Base-by-base conservation (phyloP, 2,888 invertebrate species). In the Meloe dianella region DNA sequence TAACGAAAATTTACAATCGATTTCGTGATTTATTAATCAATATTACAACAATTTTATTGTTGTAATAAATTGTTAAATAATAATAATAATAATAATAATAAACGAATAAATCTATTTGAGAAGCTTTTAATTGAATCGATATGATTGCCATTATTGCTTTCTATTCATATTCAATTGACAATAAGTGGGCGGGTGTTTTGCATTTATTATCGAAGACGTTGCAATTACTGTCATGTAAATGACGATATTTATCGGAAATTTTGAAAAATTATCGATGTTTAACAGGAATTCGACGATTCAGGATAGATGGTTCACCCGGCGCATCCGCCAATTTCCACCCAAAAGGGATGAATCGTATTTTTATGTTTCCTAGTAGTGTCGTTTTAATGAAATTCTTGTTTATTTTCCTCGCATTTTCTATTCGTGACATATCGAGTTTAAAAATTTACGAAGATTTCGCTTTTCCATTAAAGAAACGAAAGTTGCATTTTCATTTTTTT, bases 21-120 rank as follows among this genome's bases (percentile, higher is more conserved):
- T 20, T 20, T 47, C 20, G 20, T 20, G 20, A 47, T 47, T 47
- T 47, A 47, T 47, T 47, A 47, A 20, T 9, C 47, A 47, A 47
- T 47, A 47, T 47, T 20, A 47, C 20, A 47, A 7, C 20, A n/a
- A n/a, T n/a, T 47, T 47, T 47, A 47, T 47, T 22, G 47, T 47
- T 20, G 47, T 47, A 47, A 47, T 47, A 47, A 47, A 47, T 47
- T 47, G 47, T 47, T 47, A n/a, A n/a, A n/a, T n/a, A n/a, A n/a
- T n/a, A n/a, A n/a, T n/a, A n/a, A n/a, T n/a, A n/a, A n/a, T n/a
- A n/a, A n/a, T n/a, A 47, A 47, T 20, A 47, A 47, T 47, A 47
- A 47, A 47, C 20, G 47, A 47, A 47, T 47, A 47, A 47, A 47
- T 47, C 47, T 47, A 47, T 20, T 47, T 47, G 20, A n/a, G n/a